Evolutionary conservation across 2,888 invertebrate genomes (phyloP), one percentile per base, ranked within the genome.

Genomic region (Ephialtes manifestator): DNA sequence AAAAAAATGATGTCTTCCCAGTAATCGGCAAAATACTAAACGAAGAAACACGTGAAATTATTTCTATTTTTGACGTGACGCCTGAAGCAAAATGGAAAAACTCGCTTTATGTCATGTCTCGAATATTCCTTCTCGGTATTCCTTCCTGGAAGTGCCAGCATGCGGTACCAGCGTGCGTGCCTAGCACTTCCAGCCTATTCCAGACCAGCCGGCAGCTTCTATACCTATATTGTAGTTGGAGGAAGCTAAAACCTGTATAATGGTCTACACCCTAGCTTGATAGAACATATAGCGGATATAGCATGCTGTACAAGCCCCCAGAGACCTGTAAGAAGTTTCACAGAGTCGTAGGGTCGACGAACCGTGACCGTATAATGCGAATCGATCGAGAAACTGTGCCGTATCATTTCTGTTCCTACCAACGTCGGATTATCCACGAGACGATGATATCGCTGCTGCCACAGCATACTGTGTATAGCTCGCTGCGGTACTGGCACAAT

Each of bases 331-430:
- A 78, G 60, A 81, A 78, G 78, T 78, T 79, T 70, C 55, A 55
- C 75, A n/a, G 70, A 81, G 53, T 77, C 55, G 39, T 55, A 65
- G 76, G 85, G 79, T 82, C 82, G 53, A 82, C 76, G 82, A 85
- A 82, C 85, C 75, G 51, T 51, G 58, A 81, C 70, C 51, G 39
- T 71, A 76, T 70, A 74, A 72, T 72, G 28, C 51, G 75, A 74
- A 85, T 85, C 85, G 85, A 85, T 82, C 82, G 79, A 82, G 67
- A 80, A 82, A 82, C 48, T 81, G 63, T 84, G 58, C 39, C 82
- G 55, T 84, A 81, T 84, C 85, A 79, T 82, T 75, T 82, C 84
- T 78, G n/a, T 31, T 51, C 68, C 53, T 31, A 35, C 51, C 15
- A 20, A 3, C 46, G 20, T 46, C 79, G 67, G 18, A 18, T 67